These are phyloP conservation scores for Hyalella azteca DNA, from an alignment of 2,888 invertebrate species.

Conservation along the genomic window DNA sequence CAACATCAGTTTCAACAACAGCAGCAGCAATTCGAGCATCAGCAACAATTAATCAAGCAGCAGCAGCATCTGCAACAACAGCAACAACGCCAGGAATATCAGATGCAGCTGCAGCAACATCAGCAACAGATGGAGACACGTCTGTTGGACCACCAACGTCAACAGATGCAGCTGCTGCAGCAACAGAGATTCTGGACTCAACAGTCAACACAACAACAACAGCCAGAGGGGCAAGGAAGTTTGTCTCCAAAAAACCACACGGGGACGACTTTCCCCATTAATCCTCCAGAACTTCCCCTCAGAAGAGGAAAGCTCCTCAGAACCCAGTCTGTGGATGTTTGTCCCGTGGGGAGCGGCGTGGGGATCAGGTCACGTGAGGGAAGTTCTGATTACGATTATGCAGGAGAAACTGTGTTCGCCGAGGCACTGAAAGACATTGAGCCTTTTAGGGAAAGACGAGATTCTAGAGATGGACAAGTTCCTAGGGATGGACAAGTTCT, in stretches of 20 bases:
- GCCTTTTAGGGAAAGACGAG: too few species aligned
- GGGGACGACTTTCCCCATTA: neutral
- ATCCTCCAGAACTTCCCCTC: neutral
- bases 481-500: neutral
- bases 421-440: too few species aligned
- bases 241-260: neutral
- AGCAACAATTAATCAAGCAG: neutral
- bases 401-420: too few species aligned
- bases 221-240: neutral
- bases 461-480: too few species aligned
- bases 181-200: constrained; percentile 8
- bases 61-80: neutral
- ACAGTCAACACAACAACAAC: neutral
- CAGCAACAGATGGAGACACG: neutral
- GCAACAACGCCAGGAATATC: neutral
- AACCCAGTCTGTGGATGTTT: neutral
- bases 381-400: too few species aligned
- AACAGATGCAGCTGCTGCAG: constrained; percentile 15
- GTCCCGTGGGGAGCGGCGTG: neutral
- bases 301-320: constrained; percentile 19
- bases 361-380: too few species aligned
- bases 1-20: neutral
- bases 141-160: neutral
- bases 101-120: neutral
- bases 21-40: too few species aligned